Evolutionary conservation across 2,888 invertebrate genomes (phyloP).

Genomic region (Limnephilus auricula): DNA sequence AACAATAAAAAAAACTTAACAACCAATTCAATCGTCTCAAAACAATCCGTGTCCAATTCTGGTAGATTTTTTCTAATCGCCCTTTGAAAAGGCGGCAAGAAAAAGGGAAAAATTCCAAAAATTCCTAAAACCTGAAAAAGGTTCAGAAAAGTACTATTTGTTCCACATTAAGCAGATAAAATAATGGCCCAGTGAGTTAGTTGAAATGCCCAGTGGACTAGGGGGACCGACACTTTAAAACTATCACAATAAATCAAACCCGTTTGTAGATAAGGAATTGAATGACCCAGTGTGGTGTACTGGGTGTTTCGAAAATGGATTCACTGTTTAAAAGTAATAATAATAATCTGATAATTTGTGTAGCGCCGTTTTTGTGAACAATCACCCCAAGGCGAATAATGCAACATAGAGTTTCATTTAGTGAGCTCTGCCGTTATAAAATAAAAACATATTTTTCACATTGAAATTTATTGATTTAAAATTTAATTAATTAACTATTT

Average conservation of each 20-base stretch:
- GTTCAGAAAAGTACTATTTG: background rate
- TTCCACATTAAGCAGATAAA: conserved; percentile 15
- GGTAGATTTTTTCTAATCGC: background rate
- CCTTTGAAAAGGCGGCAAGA: background rate
- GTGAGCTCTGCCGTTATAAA: too few species aligned
- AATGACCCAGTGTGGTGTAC: background rate
- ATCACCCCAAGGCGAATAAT: too few species aligned
- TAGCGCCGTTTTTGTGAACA: too few species aligned
- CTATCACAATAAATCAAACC: conserved; percentile 5
- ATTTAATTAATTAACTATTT: too few species aligned
- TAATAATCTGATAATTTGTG: too few species aligned
- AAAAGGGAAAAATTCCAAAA: background rate
- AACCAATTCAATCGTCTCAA: background rate
- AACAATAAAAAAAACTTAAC: background rate
- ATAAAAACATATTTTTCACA: too few species aligned
- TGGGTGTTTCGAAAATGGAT: background rate
- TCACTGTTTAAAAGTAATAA: background rate
- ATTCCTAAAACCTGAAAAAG: background rate
- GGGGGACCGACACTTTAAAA: conserved; percentile 12
- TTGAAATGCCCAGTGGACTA: background rate
- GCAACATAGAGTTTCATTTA: too few species aligned
- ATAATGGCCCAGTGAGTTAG: background rate
- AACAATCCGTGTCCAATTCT: background rate
- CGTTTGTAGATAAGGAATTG: background rate
- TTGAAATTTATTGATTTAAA: too few species aligned